A percentile compares a stretch with the other conserved stretches of the same genome.
These are phyloP conservation scores for Lacanobia oleracea DNA, from an alignment of 2,888 invertebrate genomes.

Conservation along the genomic window DNA sequence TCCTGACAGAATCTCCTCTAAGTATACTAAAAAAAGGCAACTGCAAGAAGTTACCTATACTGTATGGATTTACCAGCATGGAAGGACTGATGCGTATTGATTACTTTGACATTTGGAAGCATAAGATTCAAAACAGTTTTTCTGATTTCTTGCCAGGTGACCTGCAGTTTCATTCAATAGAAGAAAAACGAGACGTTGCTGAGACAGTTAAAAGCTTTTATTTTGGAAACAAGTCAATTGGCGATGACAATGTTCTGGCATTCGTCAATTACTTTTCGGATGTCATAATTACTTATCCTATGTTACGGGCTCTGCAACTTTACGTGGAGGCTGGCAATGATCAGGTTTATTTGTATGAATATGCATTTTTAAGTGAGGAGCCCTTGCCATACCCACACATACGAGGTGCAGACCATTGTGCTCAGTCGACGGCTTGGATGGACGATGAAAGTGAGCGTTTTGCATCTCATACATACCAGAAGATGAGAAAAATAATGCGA, in stretches of 20 bases:
- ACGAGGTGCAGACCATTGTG: conserved; percentile 71
- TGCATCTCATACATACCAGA: conserved; percentile 57
- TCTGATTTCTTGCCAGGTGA: conserved; percentile 79
- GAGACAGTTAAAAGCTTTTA: conserved; percentile 71
- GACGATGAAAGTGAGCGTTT: conserved; percentile 44
- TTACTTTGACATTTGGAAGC: conserved; percentile 70
- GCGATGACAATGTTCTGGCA: conserved; percentile 60
- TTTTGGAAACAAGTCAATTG: conserved; percentile 68
- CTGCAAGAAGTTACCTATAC: conserved; percentile 71
- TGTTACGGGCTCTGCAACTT: conserved; percentile 67
- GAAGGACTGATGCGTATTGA: conserved; percentile 73
- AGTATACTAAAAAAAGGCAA: conserved; percentile 69
- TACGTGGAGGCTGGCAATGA: conserved; percentile 72
- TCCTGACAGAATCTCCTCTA: conserved; percentile 72
- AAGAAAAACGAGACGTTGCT: conserved; percentile 70
- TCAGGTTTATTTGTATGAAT: conserved; percentile 72
- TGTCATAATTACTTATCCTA: conserved; percentile 66
- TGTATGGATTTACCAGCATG: conserved; percentile 77
- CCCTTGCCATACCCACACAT: conserved; percentile 62
- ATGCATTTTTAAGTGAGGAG: conserved; percentile 67
- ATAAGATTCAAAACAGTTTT: conserved; percentile 76
- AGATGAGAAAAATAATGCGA: conserved; percentile 62
- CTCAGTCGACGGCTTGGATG: conserved; percentile 67
- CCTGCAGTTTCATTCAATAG: conserved; percentile 67
- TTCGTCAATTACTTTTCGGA: conserved; percentile 74